Percentiles rank a stretch among this genome's conserved stretches.
phyloP scores from a whole-genome alignment of 1,140 invertebrate species.

The Drosophila biarmipes region DNA sequence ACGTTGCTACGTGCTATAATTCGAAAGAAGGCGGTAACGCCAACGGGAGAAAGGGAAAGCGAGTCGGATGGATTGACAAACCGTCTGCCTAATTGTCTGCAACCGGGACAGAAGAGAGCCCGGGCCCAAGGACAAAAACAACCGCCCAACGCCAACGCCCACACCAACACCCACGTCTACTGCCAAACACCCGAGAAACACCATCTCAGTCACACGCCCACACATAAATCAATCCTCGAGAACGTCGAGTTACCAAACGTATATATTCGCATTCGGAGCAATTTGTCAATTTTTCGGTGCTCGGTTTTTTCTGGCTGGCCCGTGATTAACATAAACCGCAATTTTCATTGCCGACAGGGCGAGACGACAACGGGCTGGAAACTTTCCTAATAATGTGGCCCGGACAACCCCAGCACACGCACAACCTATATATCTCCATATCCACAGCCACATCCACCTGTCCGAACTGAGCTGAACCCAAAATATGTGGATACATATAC shows the following conservation, averaged over 20 bases:
- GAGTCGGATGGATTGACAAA: conserved; percentile 32
- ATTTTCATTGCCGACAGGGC: conserved; percentile 57
- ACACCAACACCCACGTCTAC: conserved; percentile 4
- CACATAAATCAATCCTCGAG: conserved; percentile 70
- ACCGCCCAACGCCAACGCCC: conserved; percentile 18
- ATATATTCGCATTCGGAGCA: conserved; percentile 47
- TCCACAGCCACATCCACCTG: conserved; percentile 52
- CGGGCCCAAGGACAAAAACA: conserved; percentile 5
- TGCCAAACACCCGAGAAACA: conserved; percentile 22
- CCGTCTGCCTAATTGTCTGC: conserved; percentile 68
- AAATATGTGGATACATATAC: not conserved
- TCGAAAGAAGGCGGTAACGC: conserved; percentile 29
- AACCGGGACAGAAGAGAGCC: conserved; percentile 25
- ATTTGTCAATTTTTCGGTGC: conserved; percentile 73
- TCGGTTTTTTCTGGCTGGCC: conserved; percentile 39
- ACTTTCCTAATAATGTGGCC: conserved; percentile 71
- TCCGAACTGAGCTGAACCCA: conserved; percentile 8
- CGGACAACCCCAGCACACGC: conserved; percentile 30
- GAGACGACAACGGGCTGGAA: conserved; percentile 49
- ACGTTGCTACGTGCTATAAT: conserved; percentile 76
- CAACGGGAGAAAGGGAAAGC: conserved; percentile 39
- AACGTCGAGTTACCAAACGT: conserved; percentile 5
- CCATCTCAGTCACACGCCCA: conserved; percentile 30
- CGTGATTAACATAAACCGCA: conserved; percentile 79
- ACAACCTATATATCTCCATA: conserved; percentile 43